These are phyloP conservation scores for Sinocyclocheilus grahami DNA, from an alignment of 2,113 vertebrate genomes.

Conservation along the genomic window DNA sequence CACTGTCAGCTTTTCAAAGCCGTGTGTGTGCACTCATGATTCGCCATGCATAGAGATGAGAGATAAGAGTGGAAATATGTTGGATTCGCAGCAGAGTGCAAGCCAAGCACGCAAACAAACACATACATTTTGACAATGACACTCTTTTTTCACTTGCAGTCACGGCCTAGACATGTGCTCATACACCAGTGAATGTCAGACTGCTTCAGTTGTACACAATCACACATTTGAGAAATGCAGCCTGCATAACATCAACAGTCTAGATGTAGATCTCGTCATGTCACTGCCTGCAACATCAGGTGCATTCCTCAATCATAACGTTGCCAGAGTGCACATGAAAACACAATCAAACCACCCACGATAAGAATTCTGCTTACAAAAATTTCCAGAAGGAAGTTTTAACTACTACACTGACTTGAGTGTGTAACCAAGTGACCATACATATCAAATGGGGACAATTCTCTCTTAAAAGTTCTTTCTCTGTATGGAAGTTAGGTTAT, in stretches of 20 bases:
- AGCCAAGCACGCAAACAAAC: constrained; percentile 53
- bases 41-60: constrained; percentile 61
- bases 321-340: constrained; percentile 23
- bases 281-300: constrained; percentile 46
- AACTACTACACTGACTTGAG: neutral
- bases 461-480: neutral
- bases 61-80: constrained; percentile 66
- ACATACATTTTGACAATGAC: constrained; percentile 7
- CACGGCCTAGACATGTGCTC: neutral
- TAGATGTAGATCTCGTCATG: constrained; percentile 47
- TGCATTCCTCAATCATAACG: constrained; percentile 48
- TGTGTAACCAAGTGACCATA: neutral
- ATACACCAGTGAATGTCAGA: neutral
- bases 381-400: neutral
- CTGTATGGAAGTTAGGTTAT: no score
- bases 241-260: constrained; percentile 44
- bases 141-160: neutral
- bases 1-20: constrained; percentile 68
- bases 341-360: constrained; percentile 17
- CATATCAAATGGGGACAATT: neutral
- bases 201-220: neutral
- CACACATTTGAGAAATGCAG: constrained; percentile 34
- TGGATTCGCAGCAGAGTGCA: constrained; percentile 52
- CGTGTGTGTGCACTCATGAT: constrained; percentile 50
- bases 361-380: neutral